Evolutionary conservation across 2,113 vertebrate genomes (phyloP), one percentile per base, ranked within the genome.

Genomic region (Notarius lentiginosus): DNA sequence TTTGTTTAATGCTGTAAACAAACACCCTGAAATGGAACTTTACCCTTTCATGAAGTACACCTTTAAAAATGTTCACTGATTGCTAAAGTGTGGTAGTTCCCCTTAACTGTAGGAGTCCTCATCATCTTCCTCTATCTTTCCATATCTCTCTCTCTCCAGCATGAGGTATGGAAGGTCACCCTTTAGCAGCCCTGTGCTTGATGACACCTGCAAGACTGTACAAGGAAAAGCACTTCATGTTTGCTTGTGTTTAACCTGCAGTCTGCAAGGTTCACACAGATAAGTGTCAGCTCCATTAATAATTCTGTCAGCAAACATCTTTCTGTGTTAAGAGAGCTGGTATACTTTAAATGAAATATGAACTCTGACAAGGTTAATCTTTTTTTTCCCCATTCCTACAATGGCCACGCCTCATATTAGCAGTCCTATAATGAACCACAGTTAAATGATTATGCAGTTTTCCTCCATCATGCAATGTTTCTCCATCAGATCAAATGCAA

Each of bases 161-260:
- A 89, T 49, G 17, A 84, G 90, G 90, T 79, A 86, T 55, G 5
- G 22, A 88, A 63, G 90, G 70, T 79, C 66, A 89, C 75, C 79
- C 84, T 87, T 91, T 77, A 82, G 75, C 53, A 84, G 83, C 76
- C 81, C 81, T 66, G 1, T 49, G 27, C 81, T 84, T 41, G 55
- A 79, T 65, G 68, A 55, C 79, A 80, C 87, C 70, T 66, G 24
- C 76, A 75, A 66, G 75, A 58, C 53, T 66, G 68, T 53, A 89
- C 89, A 92, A n/a, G 70, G 87, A 91, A 92, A 91, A 90, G 86
- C 90, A 91, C 88, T 91, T 84, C 87, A 86, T 85, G 82, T 91
- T 91, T 72, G 55, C 11, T 68, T 51, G 83, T 61, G 76, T 92
- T 86, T 90, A 86, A 58, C 14, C 47, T 4, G 7, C 27, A 22